Percentiles rank a stretch among this genome's conserved stretches.
phyloP scores from a whole-genome alignment of 2,113 vertebrate genomes.

The Orcinus orca region DNA sequence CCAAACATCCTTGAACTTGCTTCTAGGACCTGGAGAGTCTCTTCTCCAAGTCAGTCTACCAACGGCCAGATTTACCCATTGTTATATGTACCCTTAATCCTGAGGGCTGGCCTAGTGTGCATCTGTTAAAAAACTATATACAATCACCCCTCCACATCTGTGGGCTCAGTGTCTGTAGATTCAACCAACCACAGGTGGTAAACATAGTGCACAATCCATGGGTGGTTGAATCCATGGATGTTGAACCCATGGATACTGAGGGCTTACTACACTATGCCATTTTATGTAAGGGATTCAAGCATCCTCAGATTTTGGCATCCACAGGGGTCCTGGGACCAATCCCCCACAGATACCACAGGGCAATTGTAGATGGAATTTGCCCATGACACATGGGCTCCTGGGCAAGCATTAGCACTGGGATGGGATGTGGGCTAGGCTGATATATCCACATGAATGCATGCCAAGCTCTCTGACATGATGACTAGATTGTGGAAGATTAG shows the following conservation, averaged over 20 bases:
- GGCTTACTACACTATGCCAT: not conserved
- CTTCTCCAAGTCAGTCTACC: not conserved
- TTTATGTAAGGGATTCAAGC: not conserved
- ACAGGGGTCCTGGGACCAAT: not conserved
- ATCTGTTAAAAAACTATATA: not conserved
- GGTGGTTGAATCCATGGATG: not conserved
- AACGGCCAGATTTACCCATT: not conserved
- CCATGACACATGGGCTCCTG: not conserved
- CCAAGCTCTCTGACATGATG: not conserved
- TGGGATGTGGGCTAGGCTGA: accelerated
- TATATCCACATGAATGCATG: not conserved
- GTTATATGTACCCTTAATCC: accelerated
- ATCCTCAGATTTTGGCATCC: not conserved
- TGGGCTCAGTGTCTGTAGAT: not conserved
- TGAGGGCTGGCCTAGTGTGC: not conserved
- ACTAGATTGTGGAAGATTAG: not conserved
- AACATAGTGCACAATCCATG: not conserved
- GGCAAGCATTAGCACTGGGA: not conserved
- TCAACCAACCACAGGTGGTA: not conserved
- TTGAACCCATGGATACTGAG: not conserved
- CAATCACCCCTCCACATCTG: not conserved
- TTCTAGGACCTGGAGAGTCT: not conserved
- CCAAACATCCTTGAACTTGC: not conserved
- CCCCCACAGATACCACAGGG: not conserved
- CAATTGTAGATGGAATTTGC: not conserved